Percentiles rank a stretch among this genome's conserved stretches.
Evolutionary conservation across 1,140 invertebrate species (phyloP).

Genomic region (Zaprionus tsacasi): DNA sequence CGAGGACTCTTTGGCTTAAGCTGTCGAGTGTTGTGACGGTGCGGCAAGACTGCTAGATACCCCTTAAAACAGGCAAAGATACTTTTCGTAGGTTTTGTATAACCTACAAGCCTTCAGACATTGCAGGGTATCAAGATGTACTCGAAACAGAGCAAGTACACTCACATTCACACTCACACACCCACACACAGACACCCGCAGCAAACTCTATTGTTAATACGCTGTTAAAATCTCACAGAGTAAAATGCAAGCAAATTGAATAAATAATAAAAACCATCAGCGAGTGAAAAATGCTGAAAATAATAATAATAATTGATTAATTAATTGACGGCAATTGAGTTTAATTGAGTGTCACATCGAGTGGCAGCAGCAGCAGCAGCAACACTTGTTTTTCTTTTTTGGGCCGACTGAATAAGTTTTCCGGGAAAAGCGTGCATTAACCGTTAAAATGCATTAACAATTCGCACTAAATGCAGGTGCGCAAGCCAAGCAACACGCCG

Average conservation of each 20-base stretch:
- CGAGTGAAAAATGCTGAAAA: slow-evolving; percentile 25
- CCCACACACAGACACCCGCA: not conserved
- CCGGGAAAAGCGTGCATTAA: slow-evolving; percentile 52
- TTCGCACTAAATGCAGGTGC: slow-evolving; percentile 63
- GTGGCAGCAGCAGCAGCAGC: slow-evolving; percentile 3
- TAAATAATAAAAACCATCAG: slow-evolving; percentile 21
- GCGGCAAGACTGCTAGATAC: not conserved
- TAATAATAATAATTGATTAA: slow-evolving; percentile 69
- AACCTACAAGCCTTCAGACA: not conserved
- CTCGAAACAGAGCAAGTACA: not conserved
- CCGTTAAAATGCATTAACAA: slow-evolving; percentile 58
- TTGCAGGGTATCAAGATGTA: slow-evolving; percentile 4
- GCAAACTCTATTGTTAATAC: slow-evolving; percentile 12
- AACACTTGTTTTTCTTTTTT: not conserved
- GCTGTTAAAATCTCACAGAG: slow-evolving; percentile 17
- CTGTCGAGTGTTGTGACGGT: too few relatives aligned
- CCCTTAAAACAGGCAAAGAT: not conserved
- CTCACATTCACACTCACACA: not conserved
- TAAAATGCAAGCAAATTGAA: slow-evolving; percentile 27
- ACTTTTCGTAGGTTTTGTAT: not conserved
- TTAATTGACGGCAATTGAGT: slow-evolving; percentile 76
- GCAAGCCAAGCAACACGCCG: slow-evolving; percentile 35
- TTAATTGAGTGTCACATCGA: slow-evolving; percentile 69
- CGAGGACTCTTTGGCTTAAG: not conserved
- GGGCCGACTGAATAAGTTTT: slow-evolving; percentile 4